Evolutionary conservation across 2,797 vertebrate species (phyloP).

Genomic region (Aplochiton taeniatus): DNA sequence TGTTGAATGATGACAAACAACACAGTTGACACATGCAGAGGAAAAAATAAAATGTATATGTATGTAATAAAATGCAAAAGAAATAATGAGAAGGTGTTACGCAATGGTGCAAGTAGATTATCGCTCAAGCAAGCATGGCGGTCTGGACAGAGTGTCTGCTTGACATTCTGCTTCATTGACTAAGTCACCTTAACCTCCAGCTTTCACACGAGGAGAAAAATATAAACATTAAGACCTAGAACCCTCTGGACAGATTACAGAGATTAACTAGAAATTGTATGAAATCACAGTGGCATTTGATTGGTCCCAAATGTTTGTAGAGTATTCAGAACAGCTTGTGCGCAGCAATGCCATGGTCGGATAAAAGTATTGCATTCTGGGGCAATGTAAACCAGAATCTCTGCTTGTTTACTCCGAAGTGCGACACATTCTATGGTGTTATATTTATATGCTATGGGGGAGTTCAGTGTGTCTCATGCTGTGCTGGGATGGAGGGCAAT

Average conservation of each 20-base stretch:
- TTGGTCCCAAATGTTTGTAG: slow-evolving; percentile 32
- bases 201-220: slow-evolving; percentile 23
- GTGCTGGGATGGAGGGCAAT: slow-evolving; percentile 35
- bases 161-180: slow-evolving; percentile 33
- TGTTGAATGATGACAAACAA: not conserved
- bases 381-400: not conserved
- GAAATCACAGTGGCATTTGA: slow-evolving; percentile 43
- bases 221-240: slow-evolving; percentile 15
- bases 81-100: slow-evolving; percentile 6
- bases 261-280: slow-evolving; percentile 47
- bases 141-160: slow-evolving; percentile 8
- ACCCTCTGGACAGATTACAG: slow-evolving; percentile 40
- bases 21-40: not conserved
- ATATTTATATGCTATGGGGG: slow-evolving; percentile 6
- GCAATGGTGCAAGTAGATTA: slow-evolving; percentile 29
- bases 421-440: not conserved
- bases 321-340: slow-evolving; percentile 29
- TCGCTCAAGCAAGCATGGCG: slow-evolving; percentile 18
- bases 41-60: not conserved
- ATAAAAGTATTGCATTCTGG: not conserved
- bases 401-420: not conserved
- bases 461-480: slow-evolving; percentile 3
- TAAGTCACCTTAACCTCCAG: slow-evolving; percentile 17
- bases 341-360: not conserved
- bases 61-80: slow-evolving; percentile 1